Percentiles rank a stretch among this genome's conserved stretches.
phyloP scores from a whole-genome alignment of 2,888 invertebrate genomes.

The Anaspis maculata region DNA sequence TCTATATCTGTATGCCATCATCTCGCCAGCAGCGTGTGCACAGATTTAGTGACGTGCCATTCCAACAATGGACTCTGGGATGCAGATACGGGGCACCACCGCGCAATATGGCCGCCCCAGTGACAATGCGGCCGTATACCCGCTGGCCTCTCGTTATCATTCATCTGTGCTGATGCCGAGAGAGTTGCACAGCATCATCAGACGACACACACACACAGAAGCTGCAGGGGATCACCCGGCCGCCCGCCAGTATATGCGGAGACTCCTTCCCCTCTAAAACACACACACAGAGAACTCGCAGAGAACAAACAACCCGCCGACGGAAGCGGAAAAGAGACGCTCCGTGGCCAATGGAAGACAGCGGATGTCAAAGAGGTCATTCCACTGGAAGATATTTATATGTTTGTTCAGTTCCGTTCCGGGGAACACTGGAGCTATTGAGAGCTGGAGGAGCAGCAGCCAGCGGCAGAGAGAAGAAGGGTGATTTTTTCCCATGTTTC shows the following conservation, averaged over 20 bases:
- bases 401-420: conserved; percentile 32
- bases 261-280: too few relatives aligned
- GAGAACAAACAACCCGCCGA: conserved; percentile 34
- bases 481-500: conserved; percentile 31
- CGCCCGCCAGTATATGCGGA: too few relatives aligned
- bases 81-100: too few relatives aligned
- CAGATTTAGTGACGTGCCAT: conserved; percentile 31
- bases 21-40: too few relatives aligned
- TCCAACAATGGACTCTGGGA: conserved; percentile 34
- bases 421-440: too few relatives aligned
- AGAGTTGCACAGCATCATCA: too few relatives aligned
- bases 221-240: too few relatives aligned
- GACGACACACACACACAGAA: too few relatives aligned
- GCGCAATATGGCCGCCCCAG: conserved; percentile 31
- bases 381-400: conserved; percentile 40
- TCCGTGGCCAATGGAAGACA: conserved; percentile 35
- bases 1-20: too few relatives aligned
- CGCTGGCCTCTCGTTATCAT: conserved; percentile 37
- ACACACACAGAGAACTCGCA: too few relatives aligned
- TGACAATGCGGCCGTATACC: conserved; percentile 36
- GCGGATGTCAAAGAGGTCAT: conserved; percentile 38
- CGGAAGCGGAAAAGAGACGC: conserved; percentile 35
- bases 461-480: too few relatives aligned
- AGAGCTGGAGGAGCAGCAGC: too few relatives aligned
- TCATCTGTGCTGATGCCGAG: conserved; percentile 31